Evolutionary conservation across 2,888 invertebrate species (phyloP).

Genomic region (Orthosia gracilis): DNA sequence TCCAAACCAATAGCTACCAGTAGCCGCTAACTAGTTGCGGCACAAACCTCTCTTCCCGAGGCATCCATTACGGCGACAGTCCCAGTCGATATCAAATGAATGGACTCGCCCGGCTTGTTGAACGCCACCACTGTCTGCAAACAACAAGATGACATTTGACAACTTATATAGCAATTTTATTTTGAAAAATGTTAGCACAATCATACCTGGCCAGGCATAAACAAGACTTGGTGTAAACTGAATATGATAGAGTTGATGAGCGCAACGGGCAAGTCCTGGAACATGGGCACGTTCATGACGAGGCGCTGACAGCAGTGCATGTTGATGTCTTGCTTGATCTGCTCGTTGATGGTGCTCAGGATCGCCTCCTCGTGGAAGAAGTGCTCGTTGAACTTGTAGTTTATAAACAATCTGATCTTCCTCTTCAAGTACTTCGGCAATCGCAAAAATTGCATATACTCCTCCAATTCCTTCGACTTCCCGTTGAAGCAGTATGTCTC

Average conservation of each 20-base stretch:
- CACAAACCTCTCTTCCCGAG: constrained; percentile 88
- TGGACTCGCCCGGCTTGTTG: constrained; percentile 87
- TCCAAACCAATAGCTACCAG: not conserved
- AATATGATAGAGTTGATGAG: constrained; percentile 89
- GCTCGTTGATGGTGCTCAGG: constrained; percentile 80
- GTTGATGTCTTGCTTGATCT: constrained; percentile 90
- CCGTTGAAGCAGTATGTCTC: constrained; percentile 75
- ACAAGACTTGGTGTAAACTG: constrained; percentile 88
- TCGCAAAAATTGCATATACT: constrained; percentile 75
- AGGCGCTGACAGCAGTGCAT: constrained; percentile 89
- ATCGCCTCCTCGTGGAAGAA: constrained; percentile 79
- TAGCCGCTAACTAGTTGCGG: not conserved
- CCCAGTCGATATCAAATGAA: constrained; percentile 92
- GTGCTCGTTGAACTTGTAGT: constrained; percentile 79
- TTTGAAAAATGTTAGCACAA: not conserved
- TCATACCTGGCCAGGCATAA: constrained; percentile 90
- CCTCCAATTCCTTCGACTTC: constrained; percentile 73
- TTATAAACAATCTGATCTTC: constrained; percentile 77
- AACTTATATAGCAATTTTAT: not conserved
- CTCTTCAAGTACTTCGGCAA: constrained; percentile 74
- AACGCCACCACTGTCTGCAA: constrained; percentile 89
- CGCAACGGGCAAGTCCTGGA: constrained; percentile 88
- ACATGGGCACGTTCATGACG: constrained; percentile 89
- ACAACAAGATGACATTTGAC: not conserved
- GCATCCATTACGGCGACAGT: constrained; percentile 91